A percentile compares a stretch with the other conserved stretches of the same genome.
These are phyloP conservation scores for Sebastes elongatus DNA, from an alignment of 2,797 vertebrate species.

Conservation along the genomic window DNA sequence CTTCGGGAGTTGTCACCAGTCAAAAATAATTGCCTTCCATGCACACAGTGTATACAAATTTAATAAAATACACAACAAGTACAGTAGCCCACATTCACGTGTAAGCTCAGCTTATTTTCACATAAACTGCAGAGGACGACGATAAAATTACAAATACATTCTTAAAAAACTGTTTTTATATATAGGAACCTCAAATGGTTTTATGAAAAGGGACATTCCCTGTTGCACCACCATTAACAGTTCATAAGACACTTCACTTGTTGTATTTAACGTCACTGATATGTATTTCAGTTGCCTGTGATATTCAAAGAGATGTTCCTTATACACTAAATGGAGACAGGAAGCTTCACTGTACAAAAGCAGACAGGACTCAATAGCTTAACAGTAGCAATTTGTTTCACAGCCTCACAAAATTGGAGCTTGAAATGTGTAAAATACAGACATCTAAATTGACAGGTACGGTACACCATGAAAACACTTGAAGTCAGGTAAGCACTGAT, in stretches of 20 bases:
- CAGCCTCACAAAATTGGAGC: slow-evolving; percentile 81
- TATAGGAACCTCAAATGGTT: slow-evolving; percentile 92
- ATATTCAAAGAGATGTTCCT: slow-evolving; percentile 80
- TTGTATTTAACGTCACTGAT: slow-evolving; percentile 82
- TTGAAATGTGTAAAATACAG: slow-evolving; percentile 82
- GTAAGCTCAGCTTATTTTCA: slow-evolving; percentile 99
- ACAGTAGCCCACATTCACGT: slow-evolving; percentile 96
- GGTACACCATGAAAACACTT: slow-evolving; percentile 82
- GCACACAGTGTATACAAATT: slow-evolving; percentile 99
- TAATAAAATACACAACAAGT: slow-evolving; percentile 99
- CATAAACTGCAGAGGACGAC: slow-evolving; percentile 97
- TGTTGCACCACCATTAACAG: slow-evolving; percentile 90
- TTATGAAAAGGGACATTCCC: slow-evolving; percentile 89
- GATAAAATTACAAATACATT: slow-evolving; percentile 99
- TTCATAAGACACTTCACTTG: slow-evolving; percentile 86
- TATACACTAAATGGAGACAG: slow-evolving; percentile 83
- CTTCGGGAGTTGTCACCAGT: slow-evolving; percentile 64
- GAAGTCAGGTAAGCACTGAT: slow-evolving; percentile 75
- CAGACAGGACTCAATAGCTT: slow-evolving; percentile 87
- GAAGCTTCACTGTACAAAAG: slow-evolving; percentile 83
- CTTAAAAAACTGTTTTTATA: slow-evolving; percentile 91
- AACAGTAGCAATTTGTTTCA: slow-evolving; percentile 83
- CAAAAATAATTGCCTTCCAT: slow-evolving; percentile 94
- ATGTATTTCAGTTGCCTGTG: slow-evolving; percentile 79
- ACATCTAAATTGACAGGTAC: slow-evolving; percentile 82